Base-by-base conservation (phyloP, 1,140 invertebrate genomes). In the Lordiphosa mommai region DNA sequence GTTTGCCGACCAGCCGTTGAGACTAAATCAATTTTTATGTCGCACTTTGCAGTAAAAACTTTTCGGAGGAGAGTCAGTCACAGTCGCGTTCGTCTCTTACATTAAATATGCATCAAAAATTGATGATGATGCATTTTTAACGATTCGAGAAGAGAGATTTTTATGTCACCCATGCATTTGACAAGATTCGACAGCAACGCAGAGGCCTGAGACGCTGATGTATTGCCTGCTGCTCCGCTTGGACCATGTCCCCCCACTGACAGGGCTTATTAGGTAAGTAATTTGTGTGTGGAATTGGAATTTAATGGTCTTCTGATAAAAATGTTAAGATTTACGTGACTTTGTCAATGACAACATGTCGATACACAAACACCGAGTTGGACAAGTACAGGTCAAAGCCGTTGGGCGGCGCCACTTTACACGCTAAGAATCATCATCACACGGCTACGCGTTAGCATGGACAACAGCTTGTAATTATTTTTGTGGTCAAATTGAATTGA, bases 51-150 rank as follows among this genome's bases (percentile, higher is more conserved):
- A 84, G 77, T 77, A 72, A 84, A 84, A 60, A 27, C 23, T 27
- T 27, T 29, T 68, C 52, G 38, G 29, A 8, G 23, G 33, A 60
- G 36, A 33, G 32, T 7, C 36, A n/a, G 4, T 1, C 6, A 14
- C 46, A 58, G 1, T 16, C 10, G 47, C 49, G 53, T 40, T 66
- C 55, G 56, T 55, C 71, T 69, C 46, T 67, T 84, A 84, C 76
- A 82, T 82, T 84, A 84, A 84, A 84, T 84, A 84, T 84, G 77
- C 77, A 84, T 79, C 73, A 85, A 85, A 85, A 86, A 74, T 85
- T 85, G 79, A 85, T 85, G 79, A 85, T 85, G 79, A 85, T 85
- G 80, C 80, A 85, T 85, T 85, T 85, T 85, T 85, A 85, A 85
- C 79, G 79, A 85, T 85, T 85, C 68, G 60, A 72, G 61, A 47